A percentile compares a stretch with the other conserved stretches of the same genome.
phyloP scores from a whole-genome alignment of 2,797 vertebrate genomes.

The Brachymystax lenok region DNA sequence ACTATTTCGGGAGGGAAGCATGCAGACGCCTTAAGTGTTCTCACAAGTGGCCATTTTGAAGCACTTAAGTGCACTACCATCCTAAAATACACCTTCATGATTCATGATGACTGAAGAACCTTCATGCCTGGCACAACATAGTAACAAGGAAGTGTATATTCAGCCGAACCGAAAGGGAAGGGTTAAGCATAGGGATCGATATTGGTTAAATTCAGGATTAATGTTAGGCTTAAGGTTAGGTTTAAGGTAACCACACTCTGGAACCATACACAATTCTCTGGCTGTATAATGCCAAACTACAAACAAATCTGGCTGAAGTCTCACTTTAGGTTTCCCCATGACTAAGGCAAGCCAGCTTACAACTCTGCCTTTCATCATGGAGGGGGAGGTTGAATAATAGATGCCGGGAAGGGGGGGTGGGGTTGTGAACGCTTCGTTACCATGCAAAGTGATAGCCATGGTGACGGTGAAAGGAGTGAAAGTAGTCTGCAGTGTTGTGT shows the following conservation, averaged over 20 bases:
- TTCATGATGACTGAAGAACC: not conserved
- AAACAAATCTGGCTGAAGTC: not conserved
- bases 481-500: conserved; percentile 67
- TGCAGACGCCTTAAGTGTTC: not conserved
- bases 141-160: too few relatives aligned
- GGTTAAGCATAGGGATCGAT: too few relatives aligned
- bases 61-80: not conserved
- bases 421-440: conserved; percentile 68
- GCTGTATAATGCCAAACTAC: not conserved
- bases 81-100: not conserved
- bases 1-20: too few relatives aligned
- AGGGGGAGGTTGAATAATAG: conserved; percentile 72
- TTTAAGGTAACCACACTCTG: not conserved
- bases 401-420: conserved; percentile 63
- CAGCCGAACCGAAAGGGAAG: too few relatives aligned
- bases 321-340: not conserved
- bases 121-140: not conserved
- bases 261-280: not conserved
- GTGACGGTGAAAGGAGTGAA: conserved; percentile 73
- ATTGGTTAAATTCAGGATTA: too few relatives aligned
- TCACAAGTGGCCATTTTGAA: not conserved
- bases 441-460: conserved; percentile 75
- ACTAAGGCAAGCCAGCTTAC: conserved; percentile 48
- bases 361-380: conserved; percentile 59
- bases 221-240: not conserved